Conservation (phyloP, 2,888 invertebrate species). For the Brachypalpus laphriformis region DNA sequence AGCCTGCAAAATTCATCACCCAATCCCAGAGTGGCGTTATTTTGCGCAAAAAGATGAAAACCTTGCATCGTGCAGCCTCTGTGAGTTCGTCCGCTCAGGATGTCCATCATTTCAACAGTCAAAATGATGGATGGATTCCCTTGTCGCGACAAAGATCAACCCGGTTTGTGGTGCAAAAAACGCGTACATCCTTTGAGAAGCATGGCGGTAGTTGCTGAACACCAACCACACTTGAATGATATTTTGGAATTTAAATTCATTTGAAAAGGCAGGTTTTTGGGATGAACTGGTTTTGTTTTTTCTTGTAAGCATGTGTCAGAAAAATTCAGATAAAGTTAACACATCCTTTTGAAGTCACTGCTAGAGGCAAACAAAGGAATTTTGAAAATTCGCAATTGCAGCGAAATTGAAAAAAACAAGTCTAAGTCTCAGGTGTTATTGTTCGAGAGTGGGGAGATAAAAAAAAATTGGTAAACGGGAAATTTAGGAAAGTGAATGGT, state of each 20-base stretch:
- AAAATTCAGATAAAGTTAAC: slow-evolving; percentile 65
- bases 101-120: slow-evolving; percentile 58
- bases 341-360: slow-evolving; percentile 17
- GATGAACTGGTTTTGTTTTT: not conserved
- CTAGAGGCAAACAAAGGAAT: slow-evolving; percentile 18
- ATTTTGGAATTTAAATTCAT: slow-evolving; percentile 64
- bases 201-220: not conserved
- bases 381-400: slow-evolving; percentile 8
- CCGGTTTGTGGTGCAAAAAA: not conserved
- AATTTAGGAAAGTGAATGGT: no score
- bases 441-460: no score
- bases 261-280: slow-evolving; percentile 19
- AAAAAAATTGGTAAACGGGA: no score
- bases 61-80: not conserved
- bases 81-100: slow-evolving; percentile 20
- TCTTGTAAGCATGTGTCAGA: slow-evolving; percentile 41
- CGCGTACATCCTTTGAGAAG: not conserved
- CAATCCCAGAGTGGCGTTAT: slow-evolving; percentile 22
- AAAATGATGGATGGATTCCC: slow-evolving; percentile 64
- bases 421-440: not conserved
- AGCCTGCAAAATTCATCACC: slow-evolving; percentile 67
- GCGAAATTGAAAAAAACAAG: not conserved
- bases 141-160: slow-evolving; percentile 32
- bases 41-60: not conserved
- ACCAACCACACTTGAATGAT: slow-evolving; percentile 48